Percentiles rank a stretch among this genome's conserved stretches.
Conservation (phyloP, 2,797 vertebrate genomes). For the Florisuga fusca region DNA sequence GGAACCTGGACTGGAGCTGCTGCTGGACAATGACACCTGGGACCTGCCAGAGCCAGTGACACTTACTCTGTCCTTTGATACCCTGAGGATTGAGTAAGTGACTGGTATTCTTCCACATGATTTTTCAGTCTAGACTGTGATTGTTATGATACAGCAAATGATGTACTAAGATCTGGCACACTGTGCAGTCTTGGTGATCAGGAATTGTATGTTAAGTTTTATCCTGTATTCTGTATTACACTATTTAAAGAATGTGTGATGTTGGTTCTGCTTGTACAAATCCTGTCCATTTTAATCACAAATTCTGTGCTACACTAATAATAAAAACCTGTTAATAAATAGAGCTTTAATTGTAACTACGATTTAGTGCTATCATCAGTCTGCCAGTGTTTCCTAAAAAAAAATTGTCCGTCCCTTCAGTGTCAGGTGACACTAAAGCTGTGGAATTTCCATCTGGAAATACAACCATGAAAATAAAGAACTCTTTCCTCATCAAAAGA, state of each 20-base stretch:
- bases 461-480: not conserved
- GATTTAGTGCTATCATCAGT: not conserved
- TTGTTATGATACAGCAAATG: fast-evolving
- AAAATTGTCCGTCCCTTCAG: not conserved
- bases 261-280: not conserved
- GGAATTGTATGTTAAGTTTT: not conserved
- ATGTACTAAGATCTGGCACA: fast-evolving
- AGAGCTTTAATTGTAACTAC: not conserved
- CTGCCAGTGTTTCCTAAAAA: not conserved
- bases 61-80: not conserved
- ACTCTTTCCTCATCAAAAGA: constrained; percentile 17
- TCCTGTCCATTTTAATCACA: not conserved
- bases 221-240: not conserved
- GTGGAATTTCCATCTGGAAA: constrained; percentile 33
- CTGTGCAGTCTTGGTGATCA: not conserved
- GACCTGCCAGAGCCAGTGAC: fast-evolving
- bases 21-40: not conserved
- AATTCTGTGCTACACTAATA: not conserved
- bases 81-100: not conserved
- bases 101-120: not conserved
- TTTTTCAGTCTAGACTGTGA: not conserved
- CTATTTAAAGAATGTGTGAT: not conserved
- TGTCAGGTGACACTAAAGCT: not conserved
- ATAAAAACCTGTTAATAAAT: not conserved
- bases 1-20: not conserved